Conservation (phyloP, 2,888 invertebrate species). For the Spodoptera littoralis region DNA sequence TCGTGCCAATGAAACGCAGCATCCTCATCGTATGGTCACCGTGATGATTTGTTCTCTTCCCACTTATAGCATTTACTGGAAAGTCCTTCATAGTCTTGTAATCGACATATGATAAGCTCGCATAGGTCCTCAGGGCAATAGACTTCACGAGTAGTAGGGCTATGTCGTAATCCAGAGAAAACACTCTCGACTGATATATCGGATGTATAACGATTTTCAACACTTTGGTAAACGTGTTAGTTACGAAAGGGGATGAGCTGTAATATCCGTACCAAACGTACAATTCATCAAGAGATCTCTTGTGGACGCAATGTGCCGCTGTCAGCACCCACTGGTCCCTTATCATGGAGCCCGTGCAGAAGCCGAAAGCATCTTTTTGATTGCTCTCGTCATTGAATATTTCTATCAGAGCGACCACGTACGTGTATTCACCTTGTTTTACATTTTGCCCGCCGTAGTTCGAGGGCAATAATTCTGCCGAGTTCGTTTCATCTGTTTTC, state of each 20-base stretch:
- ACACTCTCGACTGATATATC: background rate
- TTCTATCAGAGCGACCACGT: background rate
- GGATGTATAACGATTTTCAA: background rate
- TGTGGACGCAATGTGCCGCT: background rate
- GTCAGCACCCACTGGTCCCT: background rate
- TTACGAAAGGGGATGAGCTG: background rate
- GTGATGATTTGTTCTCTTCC: background rate
- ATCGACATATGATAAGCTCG: background rate
- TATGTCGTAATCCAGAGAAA: conserved; percentile 3
- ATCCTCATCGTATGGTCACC: background rate
- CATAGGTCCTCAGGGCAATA: background rate
- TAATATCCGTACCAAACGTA: background rate
- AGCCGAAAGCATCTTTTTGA: background rate
- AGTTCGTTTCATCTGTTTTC: too few relatives aligned
- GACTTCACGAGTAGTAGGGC: background rate
- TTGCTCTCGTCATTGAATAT: background rate
- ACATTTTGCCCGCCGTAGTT: background rate
- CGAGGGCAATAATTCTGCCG: too few relatives aligned
- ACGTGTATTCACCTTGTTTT: background rate
- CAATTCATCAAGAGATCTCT: background rate
- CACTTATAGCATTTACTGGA: background rate
- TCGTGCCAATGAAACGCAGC: background rate
- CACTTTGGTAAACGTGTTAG: background rate
- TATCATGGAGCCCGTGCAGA: conserved; percentile 2
- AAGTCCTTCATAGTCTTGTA: background rate